These are phyloP conservation scores for Bibio marci DNA, from an alignment of 2,888 invertebrate species.

Conservation along the genomic window DNA sequence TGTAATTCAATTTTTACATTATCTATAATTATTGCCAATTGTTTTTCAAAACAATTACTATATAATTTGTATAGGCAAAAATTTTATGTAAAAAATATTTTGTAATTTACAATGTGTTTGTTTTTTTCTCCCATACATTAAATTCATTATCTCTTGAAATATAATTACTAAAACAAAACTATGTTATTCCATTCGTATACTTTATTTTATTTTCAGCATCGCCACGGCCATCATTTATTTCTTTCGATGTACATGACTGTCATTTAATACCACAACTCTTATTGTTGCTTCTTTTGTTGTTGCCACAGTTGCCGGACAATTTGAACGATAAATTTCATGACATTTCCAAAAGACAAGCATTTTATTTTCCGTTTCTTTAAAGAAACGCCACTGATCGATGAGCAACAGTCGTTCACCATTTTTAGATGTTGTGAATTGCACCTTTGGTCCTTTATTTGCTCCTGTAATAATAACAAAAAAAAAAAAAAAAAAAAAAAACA, in stretches of 20 bases:
- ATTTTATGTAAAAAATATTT: too few species aligned
- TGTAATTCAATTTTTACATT: too few species aligned
- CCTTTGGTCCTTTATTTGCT: not conserved
- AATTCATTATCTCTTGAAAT: too few species aligned
- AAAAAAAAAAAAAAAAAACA: not conserved
- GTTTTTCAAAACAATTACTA: too few species aligned
- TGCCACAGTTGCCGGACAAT: constrained; percentile 5
- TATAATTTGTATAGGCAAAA: too few species aligned
- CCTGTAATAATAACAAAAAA: constrained; percentile 1
- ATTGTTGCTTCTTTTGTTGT: constrained; percentile 5
- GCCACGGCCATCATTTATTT: too few species aligned
- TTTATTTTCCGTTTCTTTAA: constrained; percentile 2
- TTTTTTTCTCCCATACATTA: too few species aligned
- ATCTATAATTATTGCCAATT: too few species aligned
- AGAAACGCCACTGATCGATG: constrained; percentile 5
- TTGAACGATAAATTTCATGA: constrained; percentile 4
- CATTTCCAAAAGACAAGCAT: constrained; percentile 6
- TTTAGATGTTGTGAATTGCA: constrained; percentile 3
- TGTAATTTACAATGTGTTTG: too few species aligned
- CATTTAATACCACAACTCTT: constrained; percentile 4
- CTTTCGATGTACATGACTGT: constrained; percentile 4
- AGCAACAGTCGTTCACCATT: constrained; percentile 3
- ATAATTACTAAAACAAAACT: too few species aligned
- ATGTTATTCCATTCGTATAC: too few species aligned
- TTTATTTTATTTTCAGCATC: too few species aligned